These are phyloP conservation scores for Panopea generosa DNA, from an alignment of 2,888 invertebrate species.

Conservation along the genomic window DNA sequence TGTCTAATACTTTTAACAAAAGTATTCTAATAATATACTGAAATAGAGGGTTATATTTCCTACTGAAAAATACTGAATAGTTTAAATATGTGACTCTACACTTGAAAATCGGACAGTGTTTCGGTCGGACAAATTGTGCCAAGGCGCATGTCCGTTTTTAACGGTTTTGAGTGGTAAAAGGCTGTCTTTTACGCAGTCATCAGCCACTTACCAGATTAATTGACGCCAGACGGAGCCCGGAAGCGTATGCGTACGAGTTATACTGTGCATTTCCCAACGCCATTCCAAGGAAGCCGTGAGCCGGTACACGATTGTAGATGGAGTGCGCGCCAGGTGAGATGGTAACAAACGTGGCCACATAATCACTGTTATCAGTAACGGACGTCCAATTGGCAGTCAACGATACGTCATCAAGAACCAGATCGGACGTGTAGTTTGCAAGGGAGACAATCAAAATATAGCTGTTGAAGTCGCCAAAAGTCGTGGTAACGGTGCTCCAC, in stretches of 20 bases:
- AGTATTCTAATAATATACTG: no score
- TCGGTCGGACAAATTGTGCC: no score
- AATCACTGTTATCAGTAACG: constrained; percentile 34
- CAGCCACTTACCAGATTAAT: constrained; percentile 65
- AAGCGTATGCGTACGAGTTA: constrained; percentile 74
- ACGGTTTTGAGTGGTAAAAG: no score
- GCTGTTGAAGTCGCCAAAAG: constrained; percentile 58
- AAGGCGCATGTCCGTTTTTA: no score
- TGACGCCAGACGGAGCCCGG: constrained; percentile 66
- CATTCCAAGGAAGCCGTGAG: constrained; percentile 68
- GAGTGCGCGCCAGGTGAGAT: constrained; percentile 64
- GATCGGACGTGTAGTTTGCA: constrained; percentile 25
- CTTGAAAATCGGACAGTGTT: no score
- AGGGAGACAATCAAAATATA: constrained; percentile 54
- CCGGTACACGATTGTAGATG: constrained; percentile 66
- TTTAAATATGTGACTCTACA: no score
- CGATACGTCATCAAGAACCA: constrained; percentile 42
- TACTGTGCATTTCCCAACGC: constrained; percentile 71
- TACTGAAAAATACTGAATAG: no score
- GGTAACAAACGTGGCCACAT: constrained; percentile 46
- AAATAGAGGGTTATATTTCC: no score
- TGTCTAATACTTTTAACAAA: no score
- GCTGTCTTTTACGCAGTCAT: no score
- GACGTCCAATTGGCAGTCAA: constrained; percentile 37
- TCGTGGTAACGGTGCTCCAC: constrained; percentile 66